Evolutionary conservation across 1,140 invertebrate species (phyloP), one percentile per base, ranked within the genome.

Genomic region (Pseudobourletiella spinata): DNA sequence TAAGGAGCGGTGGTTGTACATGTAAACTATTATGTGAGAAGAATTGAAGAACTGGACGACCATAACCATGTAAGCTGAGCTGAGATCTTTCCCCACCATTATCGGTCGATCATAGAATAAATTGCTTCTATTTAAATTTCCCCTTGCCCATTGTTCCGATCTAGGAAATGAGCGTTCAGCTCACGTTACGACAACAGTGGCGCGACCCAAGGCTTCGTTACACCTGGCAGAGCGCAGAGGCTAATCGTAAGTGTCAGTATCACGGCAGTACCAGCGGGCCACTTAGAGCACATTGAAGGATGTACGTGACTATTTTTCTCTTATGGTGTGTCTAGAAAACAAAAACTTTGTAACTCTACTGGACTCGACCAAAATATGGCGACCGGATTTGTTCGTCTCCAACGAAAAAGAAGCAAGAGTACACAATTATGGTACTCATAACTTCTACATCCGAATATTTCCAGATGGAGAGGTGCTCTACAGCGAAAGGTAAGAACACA

Each of bases 381-480:
- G 14, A 26, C 48, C 48, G 3, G 48, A 51, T 26, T 25, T 51
- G n/a, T 51, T 51, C 48, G 25, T 51, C 4, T 14, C 14, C 2
- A 51, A 51, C n/a, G 18, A 24, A 14, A 51, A 26, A 26, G 6
- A 51, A 18, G 48, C 18, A 3, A 24, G 28, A 51, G 3, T 51
- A 6, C 48, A 51, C n/a, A 26, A 51, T 4, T 51, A 25, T 26
- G 4, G 14, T 25, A 3, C 3, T 26, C 48, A 3, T 14, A 51
- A 51, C 24, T 26, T 3, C 32, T 72, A 74, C 48, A 64, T 74
- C 11, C 61, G 79, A 15, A 80, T 80, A 58, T 76, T 76, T 64
- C 76, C 78, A 25, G 71, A 80, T 61, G 79, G 79, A 57, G 63
- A 73, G 42, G 76, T 81, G 42, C 64, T 80, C 8, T 78, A 79